Percentiles rank a stretch among this genome's conserved stretches.
Conservation (phyloP, 2,113 vertebrate genomes). For the Mus musculus region DNA sequence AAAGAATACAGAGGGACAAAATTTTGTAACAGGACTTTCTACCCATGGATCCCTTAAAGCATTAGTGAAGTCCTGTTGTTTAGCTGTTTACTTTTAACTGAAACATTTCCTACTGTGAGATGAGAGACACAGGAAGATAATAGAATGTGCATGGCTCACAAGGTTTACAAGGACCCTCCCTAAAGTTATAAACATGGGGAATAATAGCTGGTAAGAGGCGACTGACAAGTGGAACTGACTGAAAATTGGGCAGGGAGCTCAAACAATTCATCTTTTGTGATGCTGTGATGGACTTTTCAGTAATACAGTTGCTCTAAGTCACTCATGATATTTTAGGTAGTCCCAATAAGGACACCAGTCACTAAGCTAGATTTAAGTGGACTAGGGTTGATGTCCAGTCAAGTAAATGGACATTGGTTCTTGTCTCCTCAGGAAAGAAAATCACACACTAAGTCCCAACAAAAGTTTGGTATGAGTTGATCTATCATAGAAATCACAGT, state of each 20-base stretch:
- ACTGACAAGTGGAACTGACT: background rate
- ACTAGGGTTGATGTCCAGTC: background rate
- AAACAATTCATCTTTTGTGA: background rate
- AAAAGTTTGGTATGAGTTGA: background rate
- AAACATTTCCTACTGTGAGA: background rate
- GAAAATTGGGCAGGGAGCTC: background rate
- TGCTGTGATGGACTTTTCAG: no score
- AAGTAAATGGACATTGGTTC: background rate
- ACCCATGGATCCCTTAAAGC: background rate
- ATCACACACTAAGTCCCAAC: background rate
- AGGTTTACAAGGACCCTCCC: no score
- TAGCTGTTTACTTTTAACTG: background rate
- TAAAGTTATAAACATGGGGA: background rate
- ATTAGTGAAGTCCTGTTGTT: background rate
- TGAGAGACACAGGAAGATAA: background rate
- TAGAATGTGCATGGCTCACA: background rate
- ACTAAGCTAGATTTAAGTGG: background rate
- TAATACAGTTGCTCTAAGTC: background rate
- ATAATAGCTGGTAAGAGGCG: background rate
- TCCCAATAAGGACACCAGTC: background rate
- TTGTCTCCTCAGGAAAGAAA: background rate
- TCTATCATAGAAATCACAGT: background rate
- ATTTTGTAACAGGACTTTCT: background rate
- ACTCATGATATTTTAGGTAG: background rate
- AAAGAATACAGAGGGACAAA: background rate